Conservation (phyloP, 1,140 invertebrate genomes). For the Brachionus calyciflorus region DNA sequence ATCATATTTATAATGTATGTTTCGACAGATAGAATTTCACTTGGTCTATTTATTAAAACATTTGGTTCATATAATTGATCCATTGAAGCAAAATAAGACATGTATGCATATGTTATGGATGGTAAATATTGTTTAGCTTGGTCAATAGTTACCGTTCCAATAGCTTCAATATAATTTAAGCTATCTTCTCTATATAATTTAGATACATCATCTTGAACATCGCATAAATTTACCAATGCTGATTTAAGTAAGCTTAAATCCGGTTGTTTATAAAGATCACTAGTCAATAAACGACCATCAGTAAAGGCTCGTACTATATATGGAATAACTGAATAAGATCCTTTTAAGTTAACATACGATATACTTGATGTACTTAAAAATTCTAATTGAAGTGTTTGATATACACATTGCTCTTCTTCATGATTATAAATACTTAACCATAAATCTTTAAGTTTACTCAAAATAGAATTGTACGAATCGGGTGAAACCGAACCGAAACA, state of each 20-base stretch:
- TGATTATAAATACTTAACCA: neutral
- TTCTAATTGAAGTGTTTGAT: neutral
- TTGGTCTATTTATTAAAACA: neutral
- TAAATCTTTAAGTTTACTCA: neutral
- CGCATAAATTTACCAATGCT: neutral
- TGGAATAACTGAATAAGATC: constrained; percentile 1
- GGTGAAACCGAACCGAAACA: neutral
- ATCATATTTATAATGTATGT: neutral
- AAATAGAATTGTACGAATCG: neutral
- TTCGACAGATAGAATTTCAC: neutral
- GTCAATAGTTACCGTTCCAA: constrained; percentile 1
- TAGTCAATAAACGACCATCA: neutral
- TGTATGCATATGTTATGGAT: constrained; percentile 6
- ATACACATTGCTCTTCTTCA: neutral
- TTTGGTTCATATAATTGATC: neutral
- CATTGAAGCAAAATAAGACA: constrained; percentile 6
- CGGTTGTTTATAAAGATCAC: constrained; percentile 6
- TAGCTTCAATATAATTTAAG: constrained; percentile 14
- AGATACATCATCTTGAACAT: neutral
- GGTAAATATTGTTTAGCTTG: constrained; percentile 26
- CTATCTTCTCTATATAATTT: constrained; percentile 3
- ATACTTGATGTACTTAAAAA: neutral
- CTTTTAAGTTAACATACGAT: constrained; percentile 1
- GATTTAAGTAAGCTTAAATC: neutral
- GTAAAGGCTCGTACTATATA: neutral